Evolutionary conservation across 2,113 vertebrate species (phyloP).

Genomic region (Henicopernis longicauda): DNA sequence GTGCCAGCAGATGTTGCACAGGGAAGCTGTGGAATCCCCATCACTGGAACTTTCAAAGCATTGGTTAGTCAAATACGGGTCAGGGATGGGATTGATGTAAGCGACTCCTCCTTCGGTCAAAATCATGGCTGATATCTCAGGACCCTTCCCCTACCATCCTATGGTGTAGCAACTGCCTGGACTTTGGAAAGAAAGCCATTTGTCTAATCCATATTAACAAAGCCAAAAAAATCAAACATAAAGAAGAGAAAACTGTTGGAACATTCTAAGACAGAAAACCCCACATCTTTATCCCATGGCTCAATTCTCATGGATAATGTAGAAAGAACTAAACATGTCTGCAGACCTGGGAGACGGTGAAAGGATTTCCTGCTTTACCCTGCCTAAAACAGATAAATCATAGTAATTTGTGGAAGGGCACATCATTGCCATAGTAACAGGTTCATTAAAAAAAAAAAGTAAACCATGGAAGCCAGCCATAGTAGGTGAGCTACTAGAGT

Average conservation of each 20-base stretch:
- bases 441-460: not conserved
- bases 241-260: not conserved
- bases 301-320: not conserved
- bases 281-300: not conserved
- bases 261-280: not conserved
- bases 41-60: not conserved
- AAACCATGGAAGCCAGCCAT: not conserved
- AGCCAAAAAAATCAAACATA: not conserved
- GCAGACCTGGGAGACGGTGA: not conserved
- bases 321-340: not conserved
- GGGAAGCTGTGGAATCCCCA: not conserved
- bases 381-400: not conserved
- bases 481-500: not conserved
- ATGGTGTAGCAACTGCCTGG: not conserved
- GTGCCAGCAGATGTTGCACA: accelerated
- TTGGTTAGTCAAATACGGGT: not conserved
- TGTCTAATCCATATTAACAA: not conserved
- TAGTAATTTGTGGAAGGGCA: not conserved
- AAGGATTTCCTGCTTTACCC: not conserved
- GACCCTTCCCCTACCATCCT: not conserved
- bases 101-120: not conserved
- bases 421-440: not conserved
- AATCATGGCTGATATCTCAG: not conserved
- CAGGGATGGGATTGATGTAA: not conserved
- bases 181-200: not conserved